phyloP scores from a whole-genome alignment of 64 coral and sea anemone species.

The Acropora tenuis region DNA sequence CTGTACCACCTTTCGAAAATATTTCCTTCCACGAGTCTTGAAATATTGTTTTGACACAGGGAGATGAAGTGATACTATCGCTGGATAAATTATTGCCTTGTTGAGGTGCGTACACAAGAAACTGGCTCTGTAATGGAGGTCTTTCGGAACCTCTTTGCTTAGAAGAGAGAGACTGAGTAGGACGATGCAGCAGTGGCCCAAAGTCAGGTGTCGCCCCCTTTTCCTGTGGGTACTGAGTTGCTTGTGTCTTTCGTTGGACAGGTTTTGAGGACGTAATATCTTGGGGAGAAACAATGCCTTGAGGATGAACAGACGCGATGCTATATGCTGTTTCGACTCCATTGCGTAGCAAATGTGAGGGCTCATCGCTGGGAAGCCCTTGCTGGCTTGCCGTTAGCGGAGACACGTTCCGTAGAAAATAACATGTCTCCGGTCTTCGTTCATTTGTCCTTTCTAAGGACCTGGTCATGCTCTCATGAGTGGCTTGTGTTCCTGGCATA shows the following conservation, averaged over 20 bases:
- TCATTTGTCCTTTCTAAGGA: background rate
- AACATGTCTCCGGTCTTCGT: background rate
- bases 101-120: background rate
- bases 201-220: background rate
- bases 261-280: background rate
- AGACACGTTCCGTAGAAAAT: background rate
- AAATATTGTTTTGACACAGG: background rate
- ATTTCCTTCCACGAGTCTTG: background rate
- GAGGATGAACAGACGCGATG: constrained; percentile 22
- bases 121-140: background rate
- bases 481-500: background rate
- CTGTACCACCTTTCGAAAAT: too few relatives aligned
- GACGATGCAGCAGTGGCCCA: background rate
- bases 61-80: background rate
- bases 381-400: background rate
- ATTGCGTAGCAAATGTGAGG: background rate
- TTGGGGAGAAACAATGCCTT: background rate
- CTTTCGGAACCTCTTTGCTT: too few relatives aligned
- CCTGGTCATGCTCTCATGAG: background rate
- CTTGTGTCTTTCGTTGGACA: background rate
- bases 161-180: too few relatives aligned
- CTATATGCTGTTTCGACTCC: background rate
- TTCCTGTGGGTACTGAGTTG: background rate
- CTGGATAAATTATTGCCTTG: background rate
- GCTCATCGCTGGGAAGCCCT: background rate